phyloP scores from a whole-genome alignment of 2,797 vertebrate species.

The Tangara arthus region DNA sequence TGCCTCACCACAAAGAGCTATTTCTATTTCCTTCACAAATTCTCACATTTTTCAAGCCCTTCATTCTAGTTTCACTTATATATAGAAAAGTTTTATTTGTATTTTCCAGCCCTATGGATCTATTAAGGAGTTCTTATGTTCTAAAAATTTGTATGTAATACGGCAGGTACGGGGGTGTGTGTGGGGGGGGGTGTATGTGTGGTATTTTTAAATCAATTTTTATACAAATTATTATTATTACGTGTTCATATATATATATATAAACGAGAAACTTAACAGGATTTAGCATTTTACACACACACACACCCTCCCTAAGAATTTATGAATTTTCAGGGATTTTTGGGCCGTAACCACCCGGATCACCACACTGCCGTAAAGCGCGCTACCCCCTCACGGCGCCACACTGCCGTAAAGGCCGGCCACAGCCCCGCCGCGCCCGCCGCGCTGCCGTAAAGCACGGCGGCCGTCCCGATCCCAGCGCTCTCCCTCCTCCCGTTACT shows the following conservation, averaged over 20 bases:
- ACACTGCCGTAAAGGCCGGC: not conserved
- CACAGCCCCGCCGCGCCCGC: not conserved
- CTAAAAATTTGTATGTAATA: not conserved
- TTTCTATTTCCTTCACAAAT: not conserved
- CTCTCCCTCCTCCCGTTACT: not conserved
- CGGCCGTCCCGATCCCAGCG: not conserved
- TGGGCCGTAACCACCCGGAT: not conserved
- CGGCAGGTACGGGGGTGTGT: accelerated
- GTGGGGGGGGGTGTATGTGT: too few relatives aligned
- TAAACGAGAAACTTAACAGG: not conserved
- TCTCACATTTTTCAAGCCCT: not conserved
- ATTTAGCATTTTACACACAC: not conserved
- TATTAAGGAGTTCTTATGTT: not conserved
- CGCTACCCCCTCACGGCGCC: not conserved
- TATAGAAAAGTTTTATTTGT: not conserved
- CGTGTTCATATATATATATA: not conserved
- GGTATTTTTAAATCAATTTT: not conserved
- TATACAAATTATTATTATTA: not conserved
- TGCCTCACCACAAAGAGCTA: not conserved
- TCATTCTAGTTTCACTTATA: not conserved
- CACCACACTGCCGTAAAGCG: not conserved
- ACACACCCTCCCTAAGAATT: too few relatives aligned
- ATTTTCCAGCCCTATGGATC: not conserved
- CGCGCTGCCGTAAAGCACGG: not conserved
- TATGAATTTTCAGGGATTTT: not conserved